Conservation (phyloP, 2,888 invertebrate species). For the Eilema sororculum region DNA sequence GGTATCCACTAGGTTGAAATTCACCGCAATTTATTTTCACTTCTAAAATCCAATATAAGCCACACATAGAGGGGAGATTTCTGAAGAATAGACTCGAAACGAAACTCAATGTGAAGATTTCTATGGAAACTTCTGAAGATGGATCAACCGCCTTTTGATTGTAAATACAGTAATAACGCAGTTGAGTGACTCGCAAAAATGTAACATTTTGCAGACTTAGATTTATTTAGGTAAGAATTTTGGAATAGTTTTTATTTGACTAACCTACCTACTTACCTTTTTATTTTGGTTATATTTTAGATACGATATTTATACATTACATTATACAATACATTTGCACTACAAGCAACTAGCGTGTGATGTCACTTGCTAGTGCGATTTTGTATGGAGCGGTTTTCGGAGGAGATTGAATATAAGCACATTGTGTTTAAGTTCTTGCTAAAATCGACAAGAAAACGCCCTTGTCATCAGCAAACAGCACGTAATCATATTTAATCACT, state of each 20-base stretch:
- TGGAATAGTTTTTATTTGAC: background rate
- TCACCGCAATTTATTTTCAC: background rate
- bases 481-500: too few species aligned
- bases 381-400: too few species aligned
- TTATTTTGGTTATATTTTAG: background rate
- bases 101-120: slow-evolving; percentile 27
- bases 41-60: slow-evolving; percentile 12
- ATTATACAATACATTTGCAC: too few species aligned
- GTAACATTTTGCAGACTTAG: background rate
- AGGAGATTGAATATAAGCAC: background rate
- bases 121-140: slow-evolving; percentile 24
- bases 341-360: too few species aligned
- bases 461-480: too few species aligned
- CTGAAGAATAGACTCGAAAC: slow-evolving; percentile 36
- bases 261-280: background rate
- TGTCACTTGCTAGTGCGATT: too few species aligned
- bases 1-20: background rate
- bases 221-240: background rate
- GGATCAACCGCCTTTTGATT: slow-evolving; percentile 37
- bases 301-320: too few species aligned
- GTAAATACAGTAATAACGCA: slow-evolving; percentile 13
- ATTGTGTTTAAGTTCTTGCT: background rate
- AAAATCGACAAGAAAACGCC: background rate
- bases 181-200: background rate
- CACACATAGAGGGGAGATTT: slow-evolving; percentile 24